Conservation (phyloP, 2,888 invertebrate genomes). For the Lepas anatifera region DNA sequence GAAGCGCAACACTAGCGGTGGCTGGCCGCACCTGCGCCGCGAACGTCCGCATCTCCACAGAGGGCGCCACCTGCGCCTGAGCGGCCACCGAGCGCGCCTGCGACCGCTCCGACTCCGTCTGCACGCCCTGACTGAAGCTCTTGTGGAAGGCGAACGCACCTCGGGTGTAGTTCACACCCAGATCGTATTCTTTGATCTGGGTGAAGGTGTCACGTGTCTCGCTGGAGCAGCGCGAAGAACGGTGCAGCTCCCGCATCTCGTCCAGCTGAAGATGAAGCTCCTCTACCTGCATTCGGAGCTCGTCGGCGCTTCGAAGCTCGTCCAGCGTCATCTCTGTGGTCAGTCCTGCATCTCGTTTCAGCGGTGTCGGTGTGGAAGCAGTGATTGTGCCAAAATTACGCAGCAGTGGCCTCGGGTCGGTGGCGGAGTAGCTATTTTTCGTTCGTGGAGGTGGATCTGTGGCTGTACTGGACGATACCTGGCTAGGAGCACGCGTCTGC, state of each 20-base stretch:
- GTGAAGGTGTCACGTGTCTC: background rate
- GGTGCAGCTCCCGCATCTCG: background rate
- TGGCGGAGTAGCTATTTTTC: too few species aligned
- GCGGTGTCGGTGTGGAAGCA: too few species aligned
- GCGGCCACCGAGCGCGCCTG: background rate
- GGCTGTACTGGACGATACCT: background rate
- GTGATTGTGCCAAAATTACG: too few species aligned
- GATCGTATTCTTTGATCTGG: background rate
- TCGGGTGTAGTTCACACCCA: conserved; percentile 2
- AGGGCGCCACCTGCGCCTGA: background rate
- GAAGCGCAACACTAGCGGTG: background rate
- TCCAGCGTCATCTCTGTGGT: background rate
- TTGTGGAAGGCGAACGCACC: background rate
- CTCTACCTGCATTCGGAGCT: background rate
- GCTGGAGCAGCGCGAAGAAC: background rate
- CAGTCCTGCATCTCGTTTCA: background rate
- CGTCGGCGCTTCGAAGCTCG: background rate
- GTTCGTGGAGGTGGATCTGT: too few species aligned
- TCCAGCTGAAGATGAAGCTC: background rate
- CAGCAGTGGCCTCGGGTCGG: too few species aligned
- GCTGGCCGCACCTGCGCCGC: background rate
- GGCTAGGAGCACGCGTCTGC: background rate
- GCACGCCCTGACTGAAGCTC: background rate
- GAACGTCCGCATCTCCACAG: background rate
- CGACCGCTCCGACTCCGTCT: background rate